Conservation (phyloP, 2,797 vertebrate species). For the Thripadectes ignobilis region DNA sequence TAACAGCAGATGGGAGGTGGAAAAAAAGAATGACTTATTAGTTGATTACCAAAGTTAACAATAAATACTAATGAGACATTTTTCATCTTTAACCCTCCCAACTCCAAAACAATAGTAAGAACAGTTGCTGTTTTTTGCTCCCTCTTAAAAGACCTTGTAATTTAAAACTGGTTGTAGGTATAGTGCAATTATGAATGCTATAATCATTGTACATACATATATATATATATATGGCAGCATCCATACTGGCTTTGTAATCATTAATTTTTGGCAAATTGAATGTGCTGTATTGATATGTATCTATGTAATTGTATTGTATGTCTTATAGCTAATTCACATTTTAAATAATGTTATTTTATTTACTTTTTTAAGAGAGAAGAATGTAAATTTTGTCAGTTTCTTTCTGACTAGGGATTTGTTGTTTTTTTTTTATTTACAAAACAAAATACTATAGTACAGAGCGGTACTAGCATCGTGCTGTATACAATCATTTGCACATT, state of each 20-base stretch:
- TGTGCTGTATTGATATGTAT: constrained; percentile 96
- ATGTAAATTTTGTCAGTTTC: constrained; percentile 87
- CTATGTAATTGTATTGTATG: constrained; percentile 94
- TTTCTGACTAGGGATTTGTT: constrained; percentile 83
- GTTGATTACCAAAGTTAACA: constrained; percentile 78
- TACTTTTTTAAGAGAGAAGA: constrained; percentile 89
- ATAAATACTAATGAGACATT: constrained; percentile 42
- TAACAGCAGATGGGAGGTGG: constrained; percentile 26
- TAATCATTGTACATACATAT: constrained; percentile 92
- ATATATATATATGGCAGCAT: constrained; percentile 76
- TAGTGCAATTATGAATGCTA: constrained; percentile 94
- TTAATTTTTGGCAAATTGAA: constrained; percentile 93
- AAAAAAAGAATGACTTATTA: constrained; percentile 59
- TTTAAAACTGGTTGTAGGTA: constrained; percentile 85
- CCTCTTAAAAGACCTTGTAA: constrained; percentile 84
- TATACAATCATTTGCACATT: constrained; percentile 81
- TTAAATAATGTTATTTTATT: constrained; percentile 88
- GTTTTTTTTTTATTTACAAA: constrained; percentile 81
- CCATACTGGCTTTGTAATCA: constrained; percentile 94
- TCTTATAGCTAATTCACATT: constrained; percentile 90
- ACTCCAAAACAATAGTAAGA: constrained; percentile 35
- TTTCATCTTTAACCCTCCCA: constrained; percentile 73
- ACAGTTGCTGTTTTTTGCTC: constrained; percentile 70
- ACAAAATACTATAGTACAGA: constrained; percentile 75
- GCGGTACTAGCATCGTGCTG: constrained; percentile 78